These are phyloP conservation scores for Crocodylus rhombifer DNA, from an alignment of 2,797 vertebrate genomes.

Conservation along the genomic window DNA sequence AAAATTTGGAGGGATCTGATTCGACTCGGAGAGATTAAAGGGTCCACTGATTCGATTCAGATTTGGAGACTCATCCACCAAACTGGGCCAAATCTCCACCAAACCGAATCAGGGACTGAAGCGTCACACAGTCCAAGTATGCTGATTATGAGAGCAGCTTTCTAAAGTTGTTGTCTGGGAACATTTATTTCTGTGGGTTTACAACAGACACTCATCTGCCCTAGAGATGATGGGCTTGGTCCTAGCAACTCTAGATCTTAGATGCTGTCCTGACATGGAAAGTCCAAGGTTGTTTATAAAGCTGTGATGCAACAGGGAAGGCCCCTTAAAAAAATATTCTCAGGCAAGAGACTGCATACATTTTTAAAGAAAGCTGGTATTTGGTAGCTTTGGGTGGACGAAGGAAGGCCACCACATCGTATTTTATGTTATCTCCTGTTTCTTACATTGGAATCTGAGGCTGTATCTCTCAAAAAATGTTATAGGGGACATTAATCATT, in stretches of 20 bases:
- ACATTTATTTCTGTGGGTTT: constrained; percentile 10
- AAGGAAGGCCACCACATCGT: not conserved
- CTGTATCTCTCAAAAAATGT: not conserved
- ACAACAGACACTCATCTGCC: not conserved
- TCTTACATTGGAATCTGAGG: constrained; percentile 32
- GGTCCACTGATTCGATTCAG: no score
- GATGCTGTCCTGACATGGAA: not conserved
- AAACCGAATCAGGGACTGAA: no score
- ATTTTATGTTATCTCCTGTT: not conserved
- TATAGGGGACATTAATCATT: not conserved
- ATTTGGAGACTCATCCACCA: no score
- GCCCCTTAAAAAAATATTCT: not conserved
- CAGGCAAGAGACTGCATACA: not conserved
- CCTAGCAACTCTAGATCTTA: constrained; percentile 46
- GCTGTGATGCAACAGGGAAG: not conserved
- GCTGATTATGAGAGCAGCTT: not conserved
- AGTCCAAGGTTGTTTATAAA: no score
- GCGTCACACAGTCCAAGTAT: not conserved
- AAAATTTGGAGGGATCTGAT: no score
- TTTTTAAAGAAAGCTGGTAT: not conserved
- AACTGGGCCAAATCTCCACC: no score
- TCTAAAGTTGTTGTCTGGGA: not conserved
- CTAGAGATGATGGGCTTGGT: not conserved
- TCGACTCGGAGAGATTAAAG: no score
- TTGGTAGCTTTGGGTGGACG: not conserved